These are phyloP conservation scores for Parnassius orleans DNA, from an alignment of 2,888 invertebrate genomes.

Conservation along the genomic window DNA sequence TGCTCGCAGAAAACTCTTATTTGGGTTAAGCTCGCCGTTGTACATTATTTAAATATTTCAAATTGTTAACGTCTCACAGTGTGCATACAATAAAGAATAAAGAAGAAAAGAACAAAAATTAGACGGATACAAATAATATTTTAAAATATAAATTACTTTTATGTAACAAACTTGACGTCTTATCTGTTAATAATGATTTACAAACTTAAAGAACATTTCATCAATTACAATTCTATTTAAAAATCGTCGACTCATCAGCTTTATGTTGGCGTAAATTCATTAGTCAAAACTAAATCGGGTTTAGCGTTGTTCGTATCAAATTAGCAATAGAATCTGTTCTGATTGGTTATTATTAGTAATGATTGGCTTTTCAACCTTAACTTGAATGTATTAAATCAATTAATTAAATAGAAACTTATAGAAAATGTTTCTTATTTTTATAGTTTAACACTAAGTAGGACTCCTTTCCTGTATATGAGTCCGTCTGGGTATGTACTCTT, in stretches of 20 bases:
- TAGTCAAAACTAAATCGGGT: conserved; percentile 21
- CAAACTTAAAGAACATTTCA: conserved; percentile 18
- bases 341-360: not conserved
- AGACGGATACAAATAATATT: too few relatives aligned
- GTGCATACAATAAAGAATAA: too few relatives aligned
- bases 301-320: conserved; percentile 17
- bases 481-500: too few relatives aligned
- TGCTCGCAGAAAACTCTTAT: too few relatives aligned
- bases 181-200: conserved; percentile 18
- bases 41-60: too few relatives aligned
- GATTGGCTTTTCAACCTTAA: conserved; percentile 7
- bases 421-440: not conserved
- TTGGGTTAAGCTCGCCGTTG: too few relatives aligned
- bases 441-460: too few relatives aligned
- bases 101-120: too few relatives aligned
- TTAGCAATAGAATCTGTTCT: conserved; percentile 11
- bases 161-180: conserved; percentile 1
- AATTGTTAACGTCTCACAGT: too few relatives aligned
- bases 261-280: conserved; percentile 22
- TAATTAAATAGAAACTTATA: conserved; percentile 2
- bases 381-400: conserved; percentile 10
- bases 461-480: too few relatives aligned
- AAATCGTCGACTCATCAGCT: conserved; percentile 24
- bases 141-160: too few relatives aligned
- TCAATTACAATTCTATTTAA: conserved; percentile 25